phyloP scores from a whole-genome alignment of 2,113 vertebrate genomes.

The Antechinus stuartii region DNA sequence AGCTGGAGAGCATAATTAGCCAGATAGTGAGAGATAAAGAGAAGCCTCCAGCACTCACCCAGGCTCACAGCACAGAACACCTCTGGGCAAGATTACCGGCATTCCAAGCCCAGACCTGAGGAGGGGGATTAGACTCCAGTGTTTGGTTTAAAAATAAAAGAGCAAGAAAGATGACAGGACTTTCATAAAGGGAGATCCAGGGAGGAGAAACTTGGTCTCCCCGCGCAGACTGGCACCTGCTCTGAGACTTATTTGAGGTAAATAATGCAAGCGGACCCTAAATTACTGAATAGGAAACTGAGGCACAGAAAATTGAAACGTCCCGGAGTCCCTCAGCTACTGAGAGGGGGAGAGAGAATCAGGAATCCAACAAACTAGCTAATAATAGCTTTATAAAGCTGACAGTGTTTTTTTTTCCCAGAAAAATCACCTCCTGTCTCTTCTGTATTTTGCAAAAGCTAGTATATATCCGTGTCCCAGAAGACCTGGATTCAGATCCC shows the following conservation, averaged over 20 bases:
- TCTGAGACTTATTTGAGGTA: background rate
- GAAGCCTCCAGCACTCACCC: conserved; percentile 41
- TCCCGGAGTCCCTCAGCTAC: background rate
- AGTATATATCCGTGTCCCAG: background rate
- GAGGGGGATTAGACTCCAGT: background rate
- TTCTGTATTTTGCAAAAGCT: background rate
- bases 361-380: background rate
- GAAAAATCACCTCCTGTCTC: background rate
- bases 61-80: conserved; percentile 43
- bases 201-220: background rate
- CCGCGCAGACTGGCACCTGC: background rate
- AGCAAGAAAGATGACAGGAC: background rate
- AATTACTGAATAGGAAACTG: background rate
- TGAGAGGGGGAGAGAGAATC: background rate
- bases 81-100: background rate
- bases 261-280: background rate
- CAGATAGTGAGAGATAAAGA: conserved; percentile 69
- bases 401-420: background rate
- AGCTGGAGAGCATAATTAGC: conserved; percentile 75
- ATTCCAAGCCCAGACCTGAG: background rate
- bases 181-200: background rate
- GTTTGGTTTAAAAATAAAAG: background rate
- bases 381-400: background rate
- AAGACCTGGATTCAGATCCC: background rate
- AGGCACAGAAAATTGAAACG: background rate